Base-by-base conservation (phyloP, 2,888 invertebrate genomes). In the Archips crataeganus region DNA sequence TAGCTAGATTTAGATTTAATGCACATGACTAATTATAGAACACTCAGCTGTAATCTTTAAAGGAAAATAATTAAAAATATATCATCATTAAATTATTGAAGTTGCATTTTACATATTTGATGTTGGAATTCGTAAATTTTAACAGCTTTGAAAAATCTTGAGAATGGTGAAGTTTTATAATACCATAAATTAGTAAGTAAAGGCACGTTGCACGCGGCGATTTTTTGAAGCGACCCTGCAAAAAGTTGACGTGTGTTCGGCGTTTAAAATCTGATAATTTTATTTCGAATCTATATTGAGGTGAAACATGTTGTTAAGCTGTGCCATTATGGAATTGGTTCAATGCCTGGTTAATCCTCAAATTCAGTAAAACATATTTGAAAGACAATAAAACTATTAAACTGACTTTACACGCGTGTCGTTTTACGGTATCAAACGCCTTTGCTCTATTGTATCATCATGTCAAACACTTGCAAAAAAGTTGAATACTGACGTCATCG, bases 11-110 rank as follows among this genome's bases (percentile, higher is more conserved):
- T 67, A 67, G 68, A 64, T 42, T 59, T 76, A 74, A 59, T 73
- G 76, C 72, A 75, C 73, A 54, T 66, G 74, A 72, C 67, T 75
- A 75, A 76, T 72, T 54, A 70, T 70, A 71, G 51, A 64, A 63
- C 62, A 63, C 45, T 13, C 49, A 59, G n/a, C 23, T 67, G 62
- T 47, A 60, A 51, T 63, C 54, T 13, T 47, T 34, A n/a, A 68
- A 72, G 63, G 10, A 45, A 65, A 57, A 15, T 15, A 54, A 54
- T 11, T 45, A 45, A 15, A 51, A 51, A 51, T 51, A 23, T 34
- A 62, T 63, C 62, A 47, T 63, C 66, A 34, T 67, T 15, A 54
- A 60, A 47, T 67, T 66, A 65, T 71, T 57, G n/a, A 57, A 62
- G 51, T 70, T 62, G 63, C 62, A 68, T 67, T 72, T 72, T 73